A percentile compares a stretch with the other conserved stretches of the same genome.
phyloP scores from a whole-genome alignment of 2,113 vertebrate genomes.

The Aplodontia rufa region DNA sequence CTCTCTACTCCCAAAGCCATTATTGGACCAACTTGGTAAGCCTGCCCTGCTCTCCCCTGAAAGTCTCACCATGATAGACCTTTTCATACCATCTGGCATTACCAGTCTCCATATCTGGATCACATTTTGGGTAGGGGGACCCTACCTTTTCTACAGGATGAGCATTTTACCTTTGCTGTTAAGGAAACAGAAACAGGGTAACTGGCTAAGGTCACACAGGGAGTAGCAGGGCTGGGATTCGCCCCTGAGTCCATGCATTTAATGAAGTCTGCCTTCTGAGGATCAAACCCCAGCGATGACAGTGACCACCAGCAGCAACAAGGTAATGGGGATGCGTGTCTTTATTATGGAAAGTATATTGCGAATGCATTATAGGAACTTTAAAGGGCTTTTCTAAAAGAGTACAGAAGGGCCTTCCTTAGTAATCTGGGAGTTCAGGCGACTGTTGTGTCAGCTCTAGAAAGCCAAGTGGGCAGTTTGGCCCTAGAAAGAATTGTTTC shows the following conservation, averaged over 20 bases:
- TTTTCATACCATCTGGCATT: not conserved
- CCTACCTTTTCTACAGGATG: not conserved
- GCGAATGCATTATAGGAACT: not conserved
- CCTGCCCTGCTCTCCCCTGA: not conserved
- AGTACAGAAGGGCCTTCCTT: not conserved
- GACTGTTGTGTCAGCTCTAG: slow-evolving; percentile 21
- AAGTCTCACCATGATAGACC: not conserved
- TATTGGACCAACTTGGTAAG: not conserved
- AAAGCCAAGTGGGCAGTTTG: slow-evolving; percentile 51
- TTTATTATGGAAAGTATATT: not conserved
- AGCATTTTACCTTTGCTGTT: not conserved
- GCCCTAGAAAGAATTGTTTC: slow-evolving; percentile 59
- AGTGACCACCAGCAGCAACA: not conserved
- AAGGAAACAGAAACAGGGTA: not conserved
- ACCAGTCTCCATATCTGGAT: not conserved
- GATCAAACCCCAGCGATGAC: not conserved
- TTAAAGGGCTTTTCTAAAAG: not conserved
- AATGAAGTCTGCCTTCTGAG: not conserved
- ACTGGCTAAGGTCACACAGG: not conserved
- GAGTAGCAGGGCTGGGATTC: no score
- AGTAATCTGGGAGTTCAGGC: not conserved
- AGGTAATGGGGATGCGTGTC: accelerated
- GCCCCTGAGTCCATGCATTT: not conserved
- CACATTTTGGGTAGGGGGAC: not conserved
- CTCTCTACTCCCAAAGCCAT: not conserved